phyloP scores from a whole-genome alignment of 2,888 invertebrate species.

The Tenthredo amoena region DNA sequence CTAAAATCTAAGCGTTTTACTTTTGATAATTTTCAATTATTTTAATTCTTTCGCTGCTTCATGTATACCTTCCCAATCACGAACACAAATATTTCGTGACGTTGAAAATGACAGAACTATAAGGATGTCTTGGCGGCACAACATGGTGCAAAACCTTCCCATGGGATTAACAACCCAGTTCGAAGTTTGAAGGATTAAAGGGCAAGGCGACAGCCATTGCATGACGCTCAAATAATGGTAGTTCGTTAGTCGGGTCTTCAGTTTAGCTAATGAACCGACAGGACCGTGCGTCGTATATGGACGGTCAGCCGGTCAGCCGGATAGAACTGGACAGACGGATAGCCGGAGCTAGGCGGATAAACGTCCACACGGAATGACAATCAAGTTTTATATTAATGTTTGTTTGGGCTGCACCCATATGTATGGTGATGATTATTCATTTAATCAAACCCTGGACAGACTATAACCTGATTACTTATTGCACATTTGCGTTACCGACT shows the following conservation, averaged over 20 bases:
- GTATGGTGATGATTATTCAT: constrained; percentile 69
- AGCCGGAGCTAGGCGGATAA: constrained; percentile 34
- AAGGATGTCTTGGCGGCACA: background rate
- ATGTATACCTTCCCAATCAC: background rate
- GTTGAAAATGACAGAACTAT: background rate
- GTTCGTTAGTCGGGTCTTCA: constrained; percentile 55
- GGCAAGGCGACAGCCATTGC: constrained; percentile 46
- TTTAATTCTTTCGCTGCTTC: background rate
- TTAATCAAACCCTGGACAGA: constrained; percentile 69
- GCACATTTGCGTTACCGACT: constrained; percentile 67
- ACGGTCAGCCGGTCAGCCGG: constrained; percentile 45
- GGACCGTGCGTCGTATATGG: constrained; percentile 46
- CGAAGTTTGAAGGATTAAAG: constrained; percentile 47
- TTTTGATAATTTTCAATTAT: background rate
- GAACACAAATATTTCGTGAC: background rate
- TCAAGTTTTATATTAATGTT: constrained; percentile 70
- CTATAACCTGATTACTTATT: constrained; percentile 74
- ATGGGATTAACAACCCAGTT: constrained; percentile 19
- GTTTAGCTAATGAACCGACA: constrained; percentile 56
- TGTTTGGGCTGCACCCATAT: constrained; percentile 62
- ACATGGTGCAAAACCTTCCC: constrained; percentile 19
- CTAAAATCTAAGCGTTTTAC: background rate
- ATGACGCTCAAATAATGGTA: constrained; percentile 52
- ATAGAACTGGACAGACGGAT: constrained; percentile 45
- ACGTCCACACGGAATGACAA: constrained; percentile 67